Evolutionary conservation across 2,888 invertebrate genomes (phyloP).

Genomic region (Torymus auratus): DNA sequence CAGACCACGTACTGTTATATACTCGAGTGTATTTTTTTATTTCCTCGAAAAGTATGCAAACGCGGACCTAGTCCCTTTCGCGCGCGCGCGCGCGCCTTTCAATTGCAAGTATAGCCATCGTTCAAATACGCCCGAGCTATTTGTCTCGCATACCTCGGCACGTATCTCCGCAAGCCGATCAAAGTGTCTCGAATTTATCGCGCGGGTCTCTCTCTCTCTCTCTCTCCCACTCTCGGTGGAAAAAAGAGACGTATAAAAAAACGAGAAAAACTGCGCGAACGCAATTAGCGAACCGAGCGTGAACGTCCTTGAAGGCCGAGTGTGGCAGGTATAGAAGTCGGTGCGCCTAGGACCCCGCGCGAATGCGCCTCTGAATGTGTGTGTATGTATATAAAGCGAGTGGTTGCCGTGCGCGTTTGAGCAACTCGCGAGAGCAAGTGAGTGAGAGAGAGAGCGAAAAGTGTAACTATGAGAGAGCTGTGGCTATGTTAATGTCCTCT

Average conservation of each 20-base stretch:
- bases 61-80: neutral
- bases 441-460: no score
- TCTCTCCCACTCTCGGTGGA: neutral
- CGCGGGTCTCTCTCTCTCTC: neutral
- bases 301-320: conserved; percentile 56
- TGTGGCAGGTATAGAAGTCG: no score
- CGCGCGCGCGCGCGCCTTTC: neutral
- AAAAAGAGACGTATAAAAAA: conserved; percentile 13
- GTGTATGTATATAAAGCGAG: no score
- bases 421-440: no score
- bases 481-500: no score
- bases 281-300: conserved; percentile 55
- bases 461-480: no score
- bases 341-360: no score
- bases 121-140: neutral
- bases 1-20: neutral
- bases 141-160: conserved; percentile 17
- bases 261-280: conserved; percentile 25
- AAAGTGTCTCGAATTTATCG: conserved; percentile 37
- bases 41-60: neutral
- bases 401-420: no score
- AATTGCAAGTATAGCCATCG: neutral
- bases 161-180: conserved; percentile 22
- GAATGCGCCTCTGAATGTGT: no score
- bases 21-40: neutral